Evolutionary conservation across 1,140 invertebrate genomes (phyloP), one percentile per base, ranked within the genome.

Genomic region (Drosophila bipectinata): DNA sequence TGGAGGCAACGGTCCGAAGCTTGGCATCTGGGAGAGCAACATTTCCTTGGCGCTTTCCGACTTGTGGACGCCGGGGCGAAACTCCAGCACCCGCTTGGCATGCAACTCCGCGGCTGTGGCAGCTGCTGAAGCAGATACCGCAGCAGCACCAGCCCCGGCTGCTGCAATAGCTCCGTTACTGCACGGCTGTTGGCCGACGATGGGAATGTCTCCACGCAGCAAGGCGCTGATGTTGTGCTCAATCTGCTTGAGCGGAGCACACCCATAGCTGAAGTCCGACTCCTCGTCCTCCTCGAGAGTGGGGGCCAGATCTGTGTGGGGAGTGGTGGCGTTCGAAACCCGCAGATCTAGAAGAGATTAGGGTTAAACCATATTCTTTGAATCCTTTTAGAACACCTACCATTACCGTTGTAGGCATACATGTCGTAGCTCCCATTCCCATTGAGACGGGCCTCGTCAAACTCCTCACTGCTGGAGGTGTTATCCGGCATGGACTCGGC

Each of bases 11-110:
- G 84, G 93, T 62, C 54, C 93, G 59, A 92, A 84, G 21, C 64
- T 71, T n/a, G 80, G 61, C 45, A 72, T 79, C 61, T 92, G 93
- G 45, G 93, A 93, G 15, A 94, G 91, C 45, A 94, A 91, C 92
- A 95, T 94, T 80, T 95, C 94, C 89, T 95, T 95, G 34, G 94
- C 94, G 83, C 94, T 95, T 63, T 94, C 94, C 2, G 94, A 95
- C 81, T 95, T 95, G 75, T 95, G 94, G 74, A 95, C 94, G 63
- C 94, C 94, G 12, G 90, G 89, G 47, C 91, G 83, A 76, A 92
- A 92, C 41, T 91, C 91, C 10, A 92, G 64, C 26, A 91, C 64
- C 39, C 91, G 89, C 51, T 91, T 82, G 10, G 88, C 83, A 48
- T 88, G 83, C 47, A 83, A 37, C 54, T 79, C 79, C 1, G 83